Evolutionary conservation across 2,888 invertebrate genomes (phyloP), one percentile per base, ranked within the genome.

Genomic region (Agrochola circellaris): DNA sequence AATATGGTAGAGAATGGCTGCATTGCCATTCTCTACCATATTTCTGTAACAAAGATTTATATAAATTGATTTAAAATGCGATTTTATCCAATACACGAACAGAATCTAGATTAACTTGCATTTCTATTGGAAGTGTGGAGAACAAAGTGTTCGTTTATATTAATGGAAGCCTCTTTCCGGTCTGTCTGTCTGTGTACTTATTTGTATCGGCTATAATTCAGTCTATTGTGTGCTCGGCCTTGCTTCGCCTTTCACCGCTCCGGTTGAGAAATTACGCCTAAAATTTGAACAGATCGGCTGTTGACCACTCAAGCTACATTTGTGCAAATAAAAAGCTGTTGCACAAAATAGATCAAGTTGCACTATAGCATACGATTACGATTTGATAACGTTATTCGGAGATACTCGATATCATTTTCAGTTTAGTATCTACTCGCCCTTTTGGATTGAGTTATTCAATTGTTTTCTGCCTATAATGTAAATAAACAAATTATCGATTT

Each of bases 211-310:
- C 87, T 89, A 92, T 92, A 92, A 92, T 91, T 90, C 91, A 90
- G 88, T 87, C 93, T 91, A 94, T 94, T 94, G 93, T 93, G 88
- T 89, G 86, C 54, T 79, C 84, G 94, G 94, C 95, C 95, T 95
- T 95, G 93, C 91, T 79, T 87, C 89, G 94, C 95, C 95, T 95
- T 95, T 95, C 95, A 95, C 95, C 90, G 91, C 91, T 92, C 89
- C 93, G 93, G 90, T 93, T 94, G 93, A 93, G 92, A 93, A 94
- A 95, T 93, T 94, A 92, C 92, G 91, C 88, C 91, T 90, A 90
- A 91, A 92, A 91, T 89, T 90, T 91, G 73, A 91, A 90, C 90
- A 87, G 87, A 85, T 84, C 56, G 77, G 42, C 62, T 74, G 71
- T 60, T 72, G 82, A 77, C 73, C 38, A 74, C 64, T 82, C 65